Evolutionary conservation across 2,888 invertebrate species (phyloP), one percentile per base, ranked within the genome.

Genomic region (Pogonocherus hispidulus): DNA sequence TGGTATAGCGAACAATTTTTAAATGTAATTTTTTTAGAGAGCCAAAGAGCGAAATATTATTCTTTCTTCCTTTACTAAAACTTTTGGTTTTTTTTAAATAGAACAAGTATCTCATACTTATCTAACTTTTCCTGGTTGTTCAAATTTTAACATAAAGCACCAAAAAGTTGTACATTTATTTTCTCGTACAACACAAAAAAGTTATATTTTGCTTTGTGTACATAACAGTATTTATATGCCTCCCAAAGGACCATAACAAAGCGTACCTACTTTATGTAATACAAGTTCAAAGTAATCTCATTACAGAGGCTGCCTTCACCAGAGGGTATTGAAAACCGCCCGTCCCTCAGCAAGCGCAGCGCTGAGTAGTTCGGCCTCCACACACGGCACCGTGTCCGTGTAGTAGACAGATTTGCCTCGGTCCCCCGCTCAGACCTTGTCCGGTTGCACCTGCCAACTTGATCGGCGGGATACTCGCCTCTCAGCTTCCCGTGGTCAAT

Each of bases 401-500:
- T 16, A 44, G 41, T 56, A 22, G 56, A 64, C 56, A 49, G 64
- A 44, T 56, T 46, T 35, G 20, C 27, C 16, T 14, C 23, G 37
- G 54, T 22, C 55, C 66, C 54, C 56, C 19, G 22, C 60, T 14
- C 6, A 32, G 35, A 57, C 41, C 70, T 66, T 41, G 73, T 62
- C 52, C 65, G 46, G 19, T 67, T 69, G 69, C 75, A 75, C 75
- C 75, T 75, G 75, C 75, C 70, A 71, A 71, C 68, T 51, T 63
- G 73, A 68, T 75, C 68, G 32, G 67, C 64, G 63, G 57, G 67
- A 55, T 65, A 54, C 56, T 59, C 41, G 44, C 56, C 65, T 55
- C 35, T 18, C 65, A 60, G 60, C 56, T 65, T 69, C 69, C 69
- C 51, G 62, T 69, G 54, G 69, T 41, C 62, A 23, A 22, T 56